Percentiles rank a stretch among this genome's conserved stretches.
phyloP scores from a whole-genome alignment of 2,797 vertebrate species.

The Microctenopoma lineatum region DNA sequence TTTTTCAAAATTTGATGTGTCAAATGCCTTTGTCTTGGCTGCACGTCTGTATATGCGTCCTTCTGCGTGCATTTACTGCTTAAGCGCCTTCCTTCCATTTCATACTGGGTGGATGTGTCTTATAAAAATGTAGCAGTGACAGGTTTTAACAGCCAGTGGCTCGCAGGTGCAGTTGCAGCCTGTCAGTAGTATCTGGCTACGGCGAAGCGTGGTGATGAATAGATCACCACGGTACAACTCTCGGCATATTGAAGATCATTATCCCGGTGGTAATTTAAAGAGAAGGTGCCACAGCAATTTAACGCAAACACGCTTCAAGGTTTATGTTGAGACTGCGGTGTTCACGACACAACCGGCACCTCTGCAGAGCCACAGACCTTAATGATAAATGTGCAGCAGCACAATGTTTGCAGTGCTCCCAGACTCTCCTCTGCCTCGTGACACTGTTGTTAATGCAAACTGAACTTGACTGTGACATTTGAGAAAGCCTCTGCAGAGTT shows the following conservation, averaged over 20 bases:
- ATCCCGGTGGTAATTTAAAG: conserved; percentile 37
- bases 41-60: conserved; percentile 9
- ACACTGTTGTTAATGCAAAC: conserved; percentile 61
- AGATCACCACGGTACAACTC: conserved; percentile 38
- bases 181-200: conserved; percentile 19
- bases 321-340: conserved; percentile 26
- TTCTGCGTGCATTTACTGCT: neutral
- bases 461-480: conserved; percentile 62
- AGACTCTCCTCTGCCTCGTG: conserved; percentile 44
- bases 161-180: conserved; percentile 20
- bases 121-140: conserved; percentile 11
- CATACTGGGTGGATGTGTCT: conserved; percentile 11
- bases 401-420: conserved; percentile 54
- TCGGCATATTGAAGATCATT: conserved; percentile 12
- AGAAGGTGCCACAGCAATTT: conserved; percentile 30
- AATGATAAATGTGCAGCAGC: conserved; percentile 29
- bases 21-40: conserved; percentile 30
- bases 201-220: conserved; percentile 41
- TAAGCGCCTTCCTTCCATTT: neutral
- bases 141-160: conserved; percentile 24
- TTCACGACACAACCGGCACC: conserved; percentile 15
- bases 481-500: conserved; percentile 47
- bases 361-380: conserved; percentile 39
- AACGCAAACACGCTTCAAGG: conserved; percentile 12
- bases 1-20: conserved; percentile 46